Evolutionary conservation across 2,113 vertebrate species (phyloP).

Genomic region (Balaenoptera acutorostrata): DNA sequence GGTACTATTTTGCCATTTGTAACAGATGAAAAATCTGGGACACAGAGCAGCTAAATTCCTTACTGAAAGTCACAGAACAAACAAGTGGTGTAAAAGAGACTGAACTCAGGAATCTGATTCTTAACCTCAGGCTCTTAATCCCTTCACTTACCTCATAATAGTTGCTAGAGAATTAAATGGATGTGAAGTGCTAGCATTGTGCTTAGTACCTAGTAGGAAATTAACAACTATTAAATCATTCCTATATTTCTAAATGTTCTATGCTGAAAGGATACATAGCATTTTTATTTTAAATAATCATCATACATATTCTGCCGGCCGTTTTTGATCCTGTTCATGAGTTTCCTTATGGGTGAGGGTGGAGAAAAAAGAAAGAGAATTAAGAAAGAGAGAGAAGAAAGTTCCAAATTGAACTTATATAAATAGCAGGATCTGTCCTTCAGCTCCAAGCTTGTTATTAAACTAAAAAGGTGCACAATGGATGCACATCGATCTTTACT

Average conservation of each 20-base stretch:
- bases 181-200: not conserved
- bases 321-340: not conserved
- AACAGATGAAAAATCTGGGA: not conserved
- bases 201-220: not conserved
- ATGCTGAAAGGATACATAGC: fast-evolving
- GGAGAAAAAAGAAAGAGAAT: not conserved
- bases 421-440: conserved; percentile 26
- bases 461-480: not conserved
- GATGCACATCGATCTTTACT: conserved; percentile 35
- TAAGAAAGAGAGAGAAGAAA: not conserved
- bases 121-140: not conserved
- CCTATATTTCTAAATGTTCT: not conserved
- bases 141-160: not conserved
- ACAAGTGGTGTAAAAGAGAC: not conserved
- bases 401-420: not conserved
- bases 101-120: not conserved
- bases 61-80: not conserved
- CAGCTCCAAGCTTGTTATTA: not conserved
- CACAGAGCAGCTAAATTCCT: not conserved
- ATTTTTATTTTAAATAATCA: not conserved
- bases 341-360: not conserved
- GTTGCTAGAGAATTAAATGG: not conserved
- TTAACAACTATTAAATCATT: not conserved
- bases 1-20: not conserved
- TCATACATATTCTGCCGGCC: not conserved